Conservation (phyloP, 2,888 invertebrate genomes). For the Spicauda simplicius region DNA sequence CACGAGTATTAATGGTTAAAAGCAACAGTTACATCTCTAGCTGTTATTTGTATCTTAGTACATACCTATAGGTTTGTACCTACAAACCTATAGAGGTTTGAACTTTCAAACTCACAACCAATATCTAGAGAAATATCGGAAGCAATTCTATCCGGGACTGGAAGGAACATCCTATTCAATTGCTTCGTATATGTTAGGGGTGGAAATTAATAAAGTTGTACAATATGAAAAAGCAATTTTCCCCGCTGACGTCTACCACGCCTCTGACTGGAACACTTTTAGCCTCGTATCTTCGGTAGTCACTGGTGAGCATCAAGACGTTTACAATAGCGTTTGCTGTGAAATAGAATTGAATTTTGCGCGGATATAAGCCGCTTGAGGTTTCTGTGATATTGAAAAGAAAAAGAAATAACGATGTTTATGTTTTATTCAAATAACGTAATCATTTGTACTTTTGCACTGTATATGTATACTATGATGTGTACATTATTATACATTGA, state of each 20-base stretch:
- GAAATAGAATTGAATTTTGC: constrained; percentile 31
- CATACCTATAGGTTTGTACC: too few species aligned
- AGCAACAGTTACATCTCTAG: too few species aligned
- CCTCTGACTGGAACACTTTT: constrained; percentile 12
- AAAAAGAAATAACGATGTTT: neutral
- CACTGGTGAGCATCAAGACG: constrained; percentile 18
- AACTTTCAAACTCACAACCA: constrained; percentile 9
- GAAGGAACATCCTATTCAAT: constrained; percentile 19
- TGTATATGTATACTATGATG: neutral
- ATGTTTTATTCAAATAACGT: neutral
- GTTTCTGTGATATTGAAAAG: neutral
- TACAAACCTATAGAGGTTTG: neutral
- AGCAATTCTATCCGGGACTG: constrained; percentile 11
- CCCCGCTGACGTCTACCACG: constrained; percentile 16
- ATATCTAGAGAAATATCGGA: constrained; percentile 20
- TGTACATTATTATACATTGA: too few species aligned
- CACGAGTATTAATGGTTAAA: too few species aligned
- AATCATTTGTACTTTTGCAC: neutral
- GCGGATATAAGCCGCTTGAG: neutral
- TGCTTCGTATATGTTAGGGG: constrained; percentile 9
- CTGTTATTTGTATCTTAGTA: neutral
- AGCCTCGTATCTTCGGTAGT: constrained; percentile 21
- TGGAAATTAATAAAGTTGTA: constrained; percentile 31
- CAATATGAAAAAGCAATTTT: constrained; percentile 31
- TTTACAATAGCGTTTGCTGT: constrained; percentile 15